Conservation (phyloP, 2,888 invertebrate species). For the Heteromyza rotundicornis region DNA sequence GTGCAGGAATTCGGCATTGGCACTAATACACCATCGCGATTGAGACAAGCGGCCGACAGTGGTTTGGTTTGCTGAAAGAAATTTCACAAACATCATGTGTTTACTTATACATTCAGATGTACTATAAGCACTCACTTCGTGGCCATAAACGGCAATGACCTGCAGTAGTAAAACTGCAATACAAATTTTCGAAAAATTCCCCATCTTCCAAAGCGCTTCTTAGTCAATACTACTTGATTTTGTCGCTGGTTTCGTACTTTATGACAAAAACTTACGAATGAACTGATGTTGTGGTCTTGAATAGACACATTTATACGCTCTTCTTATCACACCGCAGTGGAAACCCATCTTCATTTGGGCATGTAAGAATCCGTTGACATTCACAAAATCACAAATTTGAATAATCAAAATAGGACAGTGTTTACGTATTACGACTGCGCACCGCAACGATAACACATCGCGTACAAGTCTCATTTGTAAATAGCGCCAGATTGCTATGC, state of each 20-base stretch:
- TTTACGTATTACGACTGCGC: too few species aligned
- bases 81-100: background rate
- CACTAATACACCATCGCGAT: conserved; percentile 42
- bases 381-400: too few species aligned
- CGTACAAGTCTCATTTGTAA: background rate
- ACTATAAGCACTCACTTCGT: background rate
- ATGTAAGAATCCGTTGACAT: too few species aligned
- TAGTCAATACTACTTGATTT: background rate
- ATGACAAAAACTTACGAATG: background rate
- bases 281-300: background rate
- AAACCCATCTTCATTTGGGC: background rate
- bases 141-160: background rate
- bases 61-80: too few species aligned
- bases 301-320: background rate
- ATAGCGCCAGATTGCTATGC: background rate
- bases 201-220: background rate
- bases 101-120: background rate
- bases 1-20: conserved; percentile 45
- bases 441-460: too few species aligned
- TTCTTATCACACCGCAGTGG: background rate
- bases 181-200: background rate
- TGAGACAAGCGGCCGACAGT: conserved; percentile 21
- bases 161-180: conserved; percentile 1
- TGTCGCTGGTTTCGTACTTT: background rate
- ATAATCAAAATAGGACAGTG: too few species aligned